A percentile compares a stretch with the other conserved stretches of the same genome.
Evolutionary conservation across 1,140 invertebrate species (phyloP).

Genomic region (Ostrea denselamellosa): DNA sequence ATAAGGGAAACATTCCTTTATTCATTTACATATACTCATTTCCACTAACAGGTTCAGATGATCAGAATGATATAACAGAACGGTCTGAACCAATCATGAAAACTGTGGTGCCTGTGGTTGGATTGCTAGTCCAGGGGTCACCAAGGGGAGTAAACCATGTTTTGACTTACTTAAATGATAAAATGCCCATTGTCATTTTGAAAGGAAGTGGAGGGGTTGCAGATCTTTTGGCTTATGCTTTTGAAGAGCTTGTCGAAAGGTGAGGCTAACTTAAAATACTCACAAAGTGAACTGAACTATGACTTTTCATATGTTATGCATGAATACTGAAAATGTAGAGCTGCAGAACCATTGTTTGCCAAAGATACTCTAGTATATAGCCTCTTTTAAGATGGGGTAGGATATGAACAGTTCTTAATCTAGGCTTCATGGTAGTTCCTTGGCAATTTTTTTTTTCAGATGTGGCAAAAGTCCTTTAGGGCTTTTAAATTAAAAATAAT

Average conservation of each 20-base stretch:
- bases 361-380: too few relatives aligned
- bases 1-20: too few relatives aligned
- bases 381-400: too few relatives aligned
- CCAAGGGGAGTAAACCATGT: conserved; percentile 76
- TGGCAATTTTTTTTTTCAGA: too few relatives aligned
- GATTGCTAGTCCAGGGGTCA: conserved; percentile 78
- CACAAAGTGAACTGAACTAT: background rate
- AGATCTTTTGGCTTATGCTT: conserved; percentile 78
- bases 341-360: too few relatives aligned
- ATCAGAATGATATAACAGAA: conserved; percentile 36
- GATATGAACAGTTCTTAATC: too few relatives aligned
- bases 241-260: conserved; percentile 77
- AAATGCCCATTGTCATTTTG: conserved; percentile 78
- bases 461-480: too few relatives aligned
- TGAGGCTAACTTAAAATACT: conserved; percentile 41
- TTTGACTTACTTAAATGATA: conserved; percentile 76
- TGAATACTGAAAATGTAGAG: too few relatives aligned
- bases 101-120: conserved; percentile 76
- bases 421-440: too few relatives aligned
- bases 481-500: too few relatives aligned
- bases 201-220: conserved; percentile 78
- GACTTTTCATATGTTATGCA: too few relatives aligned
- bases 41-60: conserved; percentile 50
- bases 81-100: background rate
- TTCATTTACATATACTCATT: conserved; percentile 19